Evolutionary conservation across 2,888 invertebrate species (phyloP), one percentile per base, ranked within the genome.

Genomic region (Adineta ricciae): DNA sequence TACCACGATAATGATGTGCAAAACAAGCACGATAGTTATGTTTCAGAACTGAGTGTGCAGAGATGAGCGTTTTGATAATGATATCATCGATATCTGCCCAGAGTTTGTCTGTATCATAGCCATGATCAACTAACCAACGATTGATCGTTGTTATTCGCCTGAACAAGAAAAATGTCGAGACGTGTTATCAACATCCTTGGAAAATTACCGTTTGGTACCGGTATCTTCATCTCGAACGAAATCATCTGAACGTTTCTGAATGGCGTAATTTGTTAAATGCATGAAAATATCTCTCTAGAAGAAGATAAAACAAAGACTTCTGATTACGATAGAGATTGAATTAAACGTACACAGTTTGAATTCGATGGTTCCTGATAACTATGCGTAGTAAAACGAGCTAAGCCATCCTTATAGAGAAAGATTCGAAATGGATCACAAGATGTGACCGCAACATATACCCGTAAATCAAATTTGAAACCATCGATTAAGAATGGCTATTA

Each of bases 241-340:
- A 86, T 94, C 94, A 38, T 94, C 93, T 89, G 95, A 96, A 89
- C 95, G 94, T 89, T 95, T 96, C 90, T 96, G 96, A 32, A 96
- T 93, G 0, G 96, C 95, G 89, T 96, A 96, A 91, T 96, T 96
- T 19, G 96, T 96, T 86, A 96, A 91, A 89, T 96, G 96, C 96
- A 96, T 96, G 89, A 94, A 96, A 27, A 95, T 93, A 89, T 96
- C 96, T 0, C 93, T 89, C 90, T 90, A 87, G 27, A 88, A 32
- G n/a, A 84, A 82, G 73, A 41, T 72, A 84, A 49, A 1, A 19
- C 7, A 36, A 64, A 8, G 8, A 46, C 11, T 46, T 46, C 46
- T 46, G n/a, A 46, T 46, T 46, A 46, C 8, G 11, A 46, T 46
- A 8, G 11, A 46, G 11, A 46, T 5, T 8, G 5, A 49, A 84